Conservation (phyloP, 2,113 vertebrate species). For the Chaetodon trifascialis region DNA sequence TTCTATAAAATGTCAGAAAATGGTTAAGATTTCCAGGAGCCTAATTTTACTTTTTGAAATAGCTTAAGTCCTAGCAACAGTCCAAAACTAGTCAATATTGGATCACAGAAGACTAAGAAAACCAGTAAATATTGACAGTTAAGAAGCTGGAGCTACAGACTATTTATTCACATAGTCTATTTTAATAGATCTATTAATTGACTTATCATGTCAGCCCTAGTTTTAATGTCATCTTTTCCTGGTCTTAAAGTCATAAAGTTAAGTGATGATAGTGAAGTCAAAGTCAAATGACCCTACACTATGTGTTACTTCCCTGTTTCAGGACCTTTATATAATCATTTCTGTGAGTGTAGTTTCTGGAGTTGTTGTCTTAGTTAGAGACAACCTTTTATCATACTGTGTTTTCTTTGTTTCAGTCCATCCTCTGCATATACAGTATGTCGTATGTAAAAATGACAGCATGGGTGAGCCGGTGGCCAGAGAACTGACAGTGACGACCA, state of each 20-base stretch:
- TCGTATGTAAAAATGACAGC: background rate
- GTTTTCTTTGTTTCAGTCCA: background rate
- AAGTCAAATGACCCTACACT: background rate
- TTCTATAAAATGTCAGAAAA: background rate
- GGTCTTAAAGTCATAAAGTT: background rate
- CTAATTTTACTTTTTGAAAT: background rate
- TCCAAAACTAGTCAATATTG: background rate
- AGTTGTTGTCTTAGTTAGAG: background rate
- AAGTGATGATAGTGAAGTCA: background rate
- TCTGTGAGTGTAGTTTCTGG: background rate
- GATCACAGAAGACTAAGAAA: background rate
- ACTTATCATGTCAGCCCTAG: background rate
- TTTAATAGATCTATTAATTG: background rate
- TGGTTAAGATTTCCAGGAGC: background rate
- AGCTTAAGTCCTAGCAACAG: background rate
- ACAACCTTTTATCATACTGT: too few species aligned
- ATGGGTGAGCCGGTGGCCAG: conserved; percentile 1
- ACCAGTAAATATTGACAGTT: background rate
- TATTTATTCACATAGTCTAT: background rate
- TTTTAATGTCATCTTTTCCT: background rate
- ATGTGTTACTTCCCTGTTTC: background rate
- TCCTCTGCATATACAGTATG: background rate
- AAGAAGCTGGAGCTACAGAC: too few species aligned
- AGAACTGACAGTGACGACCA: conserved; percentile 40
- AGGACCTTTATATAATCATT: background rate